Evolutionary conservation across 2,888 invertebrate species (phyloP), one percentile per base, ranked within the genome.

Genomic region (Heteromyza rotundicornis): DNA sequence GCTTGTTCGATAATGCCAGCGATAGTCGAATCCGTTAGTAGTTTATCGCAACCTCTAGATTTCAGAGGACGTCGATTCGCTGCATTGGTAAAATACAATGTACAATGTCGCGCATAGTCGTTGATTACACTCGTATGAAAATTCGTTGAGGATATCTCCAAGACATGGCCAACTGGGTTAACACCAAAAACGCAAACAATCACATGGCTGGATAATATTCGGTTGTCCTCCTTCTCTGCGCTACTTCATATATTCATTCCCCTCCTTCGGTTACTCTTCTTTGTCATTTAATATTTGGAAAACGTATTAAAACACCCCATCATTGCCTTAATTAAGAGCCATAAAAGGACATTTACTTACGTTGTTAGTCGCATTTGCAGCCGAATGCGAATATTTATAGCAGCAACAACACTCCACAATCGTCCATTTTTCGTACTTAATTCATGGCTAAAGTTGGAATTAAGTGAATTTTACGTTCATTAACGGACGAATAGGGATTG

Each of bases 261-360:
- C 59, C 51, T 24, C 49, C 59, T 54, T 24, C 49, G 24, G 53
- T 47, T n/a, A n/a, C n/a, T n/a, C n/a, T n/a, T 62, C 68, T 68
- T 74, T 72, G 75, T 76, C 79, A 76, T 79, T 79, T 74, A 80
- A 76, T 74, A 79, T 77, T 79, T 77, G 75, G 74, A 77, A 79
- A 80, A 81, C 77, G 81, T 80, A 81, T 81, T 81, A 80, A 79
- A 81, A 79, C 81, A 78, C 80, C 81, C 81, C 79, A 80, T 81
- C 80, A 80, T 78, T 75, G 80, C 81, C 81, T 81, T 81, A 81
- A 81, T 81, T 81, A 81, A 81, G 81, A 80, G 78, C 80, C 78
- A 80, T 81, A 79, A 80, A 79, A 81, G 77, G 77, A 76, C 80
- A 80, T 80, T 80, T 80, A 77, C 79, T 77, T 76, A 77, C 59